These are phyloP conservation scores for Caenorhabditis sp. DNA, from an alignment of 2,888 invertebrate genomes.

Conservation along the genomic window DNA sequence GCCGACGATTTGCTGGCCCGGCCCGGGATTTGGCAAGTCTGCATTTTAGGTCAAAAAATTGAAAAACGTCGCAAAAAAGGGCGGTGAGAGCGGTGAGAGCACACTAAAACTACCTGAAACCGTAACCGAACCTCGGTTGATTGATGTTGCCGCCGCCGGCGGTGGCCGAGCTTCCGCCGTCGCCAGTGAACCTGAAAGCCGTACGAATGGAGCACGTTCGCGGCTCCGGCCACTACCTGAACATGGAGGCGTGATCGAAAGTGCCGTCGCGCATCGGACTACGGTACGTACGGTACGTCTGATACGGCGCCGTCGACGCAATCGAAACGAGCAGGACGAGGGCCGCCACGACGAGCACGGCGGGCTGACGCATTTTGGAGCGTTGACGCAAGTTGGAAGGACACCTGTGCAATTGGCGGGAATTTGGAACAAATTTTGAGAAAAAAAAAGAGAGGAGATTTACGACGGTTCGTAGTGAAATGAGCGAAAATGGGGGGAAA, in stretches of 20 bases:
- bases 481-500: neutral
- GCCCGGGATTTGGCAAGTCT: no score
- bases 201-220: conserved; percentile 7
- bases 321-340: conserved; percentile 9
- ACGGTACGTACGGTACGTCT: conserved; percentile 49
- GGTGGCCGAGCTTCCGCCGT: conserved; percentile 11
- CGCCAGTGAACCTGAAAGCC: conserved; percentile 41
- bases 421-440: neutral
- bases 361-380: neutral
- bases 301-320: conserved; percentile 13
- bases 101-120: conserved; percentile 47
- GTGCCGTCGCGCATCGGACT: conserved; percentile 48
- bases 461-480: neutral
- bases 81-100: conserved; percentile 16
- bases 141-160: conserved; percentile 16
- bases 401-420: no score
- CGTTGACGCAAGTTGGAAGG: no score
- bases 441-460: neutral
- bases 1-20: no score
- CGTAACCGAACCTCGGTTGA: conserved; percentile 50
- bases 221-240: conserved; percentile 30
- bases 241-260: conserved; percentile 49
- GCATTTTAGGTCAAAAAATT: neutral
- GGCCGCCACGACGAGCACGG: conserved; percentile 2
- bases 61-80: neutral